Evolutionary conservation across 2,888 invertebrate species (phyloP).

Genomic region (Seladonia tumulorum): DNA sequence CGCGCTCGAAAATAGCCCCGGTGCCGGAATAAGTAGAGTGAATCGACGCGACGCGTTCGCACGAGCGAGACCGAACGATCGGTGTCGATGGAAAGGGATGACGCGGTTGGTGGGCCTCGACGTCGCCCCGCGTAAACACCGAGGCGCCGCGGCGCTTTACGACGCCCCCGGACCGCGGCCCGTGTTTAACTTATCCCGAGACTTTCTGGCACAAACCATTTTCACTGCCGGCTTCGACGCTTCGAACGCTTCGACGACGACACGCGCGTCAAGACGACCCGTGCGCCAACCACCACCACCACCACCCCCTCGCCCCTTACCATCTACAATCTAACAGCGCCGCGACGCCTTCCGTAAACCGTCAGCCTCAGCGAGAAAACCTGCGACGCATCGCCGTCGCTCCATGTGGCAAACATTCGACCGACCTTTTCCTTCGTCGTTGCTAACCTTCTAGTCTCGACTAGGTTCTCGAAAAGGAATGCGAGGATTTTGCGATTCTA

Average conservation of each 20-base stretch:
- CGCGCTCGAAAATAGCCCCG: slow-evolving; percentile 70
- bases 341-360: slow-evolving; percentile 72
- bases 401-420: slow-evolving; percentile 23
- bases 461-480: not conserved
- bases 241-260: slow-evolving; percentile 56
- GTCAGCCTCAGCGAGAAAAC: slow-evolving; percentile 30
- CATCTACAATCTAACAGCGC: slow-evolving; percentile 23
- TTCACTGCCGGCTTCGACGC: slow-evolving; percentile 69
- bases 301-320: not conserved
- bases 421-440: not conserved
- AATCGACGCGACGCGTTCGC: slow-evolving; percentile 10
- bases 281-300: slow-evolving; percentile 32
- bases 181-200: slow-evolving; percentile 80
- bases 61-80: slow-evolving; percentile 18
- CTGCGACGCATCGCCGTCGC: not conserved
- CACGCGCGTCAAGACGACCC: slow-evolving; percentile 65
- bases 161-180: slow-evolving; percentile 80
- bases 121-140: slow-evolving; percentile 84
- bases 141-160: slow-evolving; percentile 86
- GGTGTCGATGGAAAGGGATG: slow-evolving; percentile 64
- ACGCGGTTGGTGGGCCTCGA: slow-evolving; percentile 76
- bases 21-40: slow-evolving; percentile 65
- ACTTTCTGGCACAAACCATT: slow-evolving; percentile 77
- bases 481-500: not conserved
- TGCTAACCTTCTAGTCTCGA: not conserved